phyloP scores from a whole-genome alignment of 2,113 vertebrate species.

The Myotis yumanensis region DNA sequence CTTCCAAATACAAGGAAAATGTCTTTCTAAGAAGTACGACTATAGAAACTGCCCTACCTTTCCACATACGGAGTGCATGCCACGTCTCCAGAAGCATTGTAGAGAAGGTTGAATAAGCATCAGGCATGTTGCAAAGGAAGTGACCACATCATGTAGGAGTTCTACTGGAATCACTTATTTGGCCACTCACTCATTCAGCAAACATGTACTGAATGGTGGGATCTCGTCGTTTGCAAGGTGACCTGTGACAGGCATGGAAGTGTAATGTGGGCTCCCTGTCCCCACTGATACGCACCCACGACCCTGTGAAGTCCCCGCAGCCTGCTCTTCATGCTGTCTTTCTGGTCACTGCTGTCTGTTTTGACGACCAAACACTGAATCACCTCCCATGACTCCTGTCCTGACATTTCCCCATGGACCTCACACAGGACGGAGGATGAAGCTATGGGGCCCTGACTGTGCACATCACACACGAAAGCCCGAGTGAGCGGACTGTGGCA shows the following conservation, averaged over 20 bases:
- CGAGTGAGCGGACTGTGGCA: background rate
- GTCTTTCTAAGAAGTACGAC: background rate
- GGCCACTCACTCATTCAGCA: background rate
- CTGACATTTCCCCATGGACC: background rate
- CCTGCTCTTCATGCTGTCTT: background rate
- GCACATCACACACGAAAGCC: background rate
- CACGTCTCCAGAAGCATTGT: background rate
- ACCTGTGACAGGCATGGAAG: background rate
- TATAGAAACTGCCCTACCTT: background rate
- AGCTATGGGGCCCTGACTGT: background rate
- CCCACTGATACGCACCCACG: accelerated
- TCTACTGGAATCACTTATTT: background rate
- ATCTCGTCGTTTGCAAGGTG: too few relatives aligned
- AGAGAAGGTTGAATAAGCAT: background rate
- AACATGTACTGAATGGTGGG: background rate
- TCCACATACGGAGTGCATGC: accelerated
- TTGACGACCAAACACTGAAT: slow-evolving; percentile 41
- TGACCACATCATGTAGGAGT: background rate
- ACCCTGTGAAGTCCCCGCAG: background rate
- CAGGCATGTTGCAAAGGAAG: background rate
- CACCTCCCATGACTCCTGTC: background rate
- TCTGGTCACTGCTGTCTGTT: background rate
- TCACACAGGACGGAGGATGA: background rate
- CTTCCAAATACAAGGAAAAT: background rate
- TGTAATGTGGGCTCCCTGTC: background rate